phyloP scores from a whole-genome alignment of 2,888 invertebrate genomes.

The Pseudolycoriella hygida region DNA sequence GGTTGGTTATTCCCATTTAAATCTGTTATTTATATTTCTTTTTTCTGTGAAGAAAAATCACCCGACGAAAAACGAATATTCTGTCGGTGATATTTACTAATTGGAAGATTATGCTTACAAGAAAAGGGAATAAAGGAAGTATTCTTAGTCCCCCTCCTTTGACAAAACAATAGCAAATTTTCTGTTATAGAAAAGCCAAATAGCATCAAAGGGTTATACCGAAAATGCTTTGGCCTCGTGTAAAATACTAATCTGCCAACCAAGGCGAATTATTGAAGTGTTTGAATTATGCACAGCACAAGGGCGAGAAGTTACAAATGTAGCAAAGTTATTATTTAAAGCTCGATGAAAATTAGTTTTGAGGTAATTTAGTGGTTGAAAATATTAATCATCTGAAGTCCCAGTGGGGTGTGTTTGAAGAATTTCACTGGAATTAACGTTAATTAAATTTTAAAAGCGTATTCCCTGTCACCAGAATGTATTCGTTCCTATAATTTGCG shows the following conservation, averaged over 20 bases:
- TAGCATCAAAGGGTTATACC: neutral
- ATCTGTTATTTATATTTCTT: neutral
- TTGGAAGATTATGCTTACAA: slow-evolving; percentile 6
- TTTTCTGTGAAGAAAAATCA: neutral
- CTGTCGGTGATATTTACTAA: slow-evolving; percentile 7
- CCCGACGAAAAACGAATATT: neutral
- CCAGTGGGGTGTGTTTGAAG: neutral
- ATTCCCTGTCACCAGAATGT: too few relatives aligned
- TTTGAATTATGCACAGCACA: too few relatives aligned
- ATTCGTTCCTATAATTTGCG: too few relatives aligned
- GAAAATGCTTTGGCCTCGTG: too few relatives aligned
- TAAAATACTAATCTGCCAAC: too few relatives aligned
- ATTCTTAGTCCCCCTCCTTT: neutral
- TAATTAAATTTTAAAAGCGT: neutral
- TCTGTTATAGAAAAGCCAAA: neutral
- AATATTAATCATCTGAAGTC: neutral
- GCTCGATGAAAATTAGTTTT: neutral
- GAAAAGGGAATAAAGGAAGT: slow-evolving; percentile 2
- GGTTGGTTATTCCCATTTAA: neutral
- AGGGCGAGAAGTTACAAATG: too few relatives aligned
- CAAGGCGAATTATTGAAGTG: too few relatives aligned
- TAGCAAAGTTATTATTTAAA: too few relatives aligned
- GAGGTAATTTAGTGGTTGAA: neutral
- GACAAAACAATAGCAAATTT: neutral
- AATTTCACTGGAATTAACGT: neutral